Evolutionary conservation across 2,888 invertebrate genomes (phyloP).

Genomic region (Heteromyza rotundicornis): DNA sequence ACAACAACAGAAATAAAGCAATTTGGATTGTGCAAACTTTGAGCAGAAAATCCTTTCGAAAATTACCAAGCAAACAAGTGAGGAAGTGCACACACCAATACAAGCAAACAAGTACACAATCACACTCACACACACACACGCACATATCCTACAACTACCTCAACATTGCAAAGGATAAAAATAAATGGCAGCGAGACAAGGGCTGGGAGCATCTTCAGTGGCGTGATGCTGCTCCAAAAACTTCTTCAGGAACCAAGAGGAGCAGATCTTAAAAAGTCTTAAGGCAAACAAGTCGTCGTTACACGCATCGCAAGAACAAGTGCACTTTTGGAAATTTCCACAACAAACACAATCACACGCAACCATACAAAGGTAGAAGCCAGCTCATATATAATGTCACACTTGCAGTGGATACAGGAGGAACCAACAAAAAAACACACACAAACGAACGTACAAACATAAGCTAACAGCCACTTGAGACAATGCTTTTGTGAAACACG

Average conservation of each 20-base stretch:
- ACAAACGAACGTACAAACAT: too few relatives aligned
- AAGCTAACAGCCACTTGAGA: too few relatives aligned
- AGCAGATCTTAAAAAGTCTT: not conserved
- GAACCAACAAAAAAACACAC: too few relatives aligned
- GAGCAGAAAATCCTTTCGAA: not conserved
- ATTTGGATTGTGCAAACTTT: not conserved
- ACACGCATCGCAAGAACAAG: not conserved
- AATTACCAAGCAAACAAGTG: not conserved
- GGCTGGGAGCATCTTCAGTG: not conserved
- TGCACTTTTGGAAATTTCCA: not conserved
- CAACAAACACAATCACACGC: too few relatives aligned
- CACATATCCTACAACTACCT: not conserved
- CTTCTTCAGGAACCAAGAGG: not conserved
- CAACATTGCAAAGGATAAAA: not conserved
- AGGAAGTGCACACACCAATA: not conserved
- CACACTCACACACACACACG: not conserved
- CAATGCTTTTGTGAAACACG: too few relatives aligned
- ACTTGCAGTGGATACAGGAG: too few relatives aligned
- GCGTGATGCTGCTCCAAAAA: too few relatives aligned
- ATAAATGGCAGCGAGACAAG: not conserved
- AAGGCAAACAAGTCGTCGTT: slow-evolving; percentile 8
- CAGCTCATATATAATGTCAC: too few relatives aligned
- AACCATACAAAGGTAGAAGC: too few relatives aligned
- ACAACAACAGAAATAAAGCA: not conserved
- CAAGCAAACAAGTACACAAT: not conserved